Conservation (phyloP, 1,140 invertebrate genomes). For the Oncopodura yosiiana region DNA sequence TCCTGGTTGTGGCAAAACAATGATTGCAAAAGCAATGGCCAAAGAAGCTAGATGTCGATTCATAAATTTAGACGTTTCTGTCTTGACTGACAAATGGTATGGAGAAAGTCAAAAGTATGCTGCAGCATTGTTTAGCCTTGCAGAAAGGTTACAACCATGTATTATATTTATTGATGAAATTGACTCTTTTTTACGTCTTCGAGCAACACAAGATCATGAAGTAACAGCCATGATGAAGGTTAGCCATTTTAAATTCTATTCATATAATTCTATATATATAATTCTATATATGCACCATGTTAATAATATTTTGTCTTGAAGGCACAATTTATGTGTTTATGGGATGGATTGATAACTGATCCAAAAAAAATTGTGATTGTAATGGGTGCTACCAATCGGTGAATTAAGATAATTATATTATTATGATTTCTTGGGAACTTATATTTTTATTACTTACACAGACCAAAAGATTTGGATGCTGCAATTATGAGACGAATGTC, state of each 20-base stretch:
- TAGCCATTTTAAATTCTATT: no score
- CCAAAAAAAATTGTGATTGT: constrained; percentile 71
- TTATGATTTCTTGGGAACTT: no score
- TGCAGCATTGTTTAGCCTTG: constrained; percentile 90
- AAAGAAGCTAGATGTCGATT: constrained; percentile 57
- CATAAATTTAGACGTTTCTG: constrained; percentile 88
- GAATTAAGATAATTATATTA: no score
- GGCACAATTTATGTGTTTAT: constrained; percentile 78
- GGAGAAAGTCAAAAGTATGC: constrained; percentile 96
- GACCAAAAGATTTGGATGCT: constrained; percentile 67
- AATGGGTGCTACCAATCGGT: constrained; percentile 88
- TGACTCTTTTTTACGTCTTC: constrained; percentile 84
- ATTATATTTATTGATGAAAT: constrained; percentile 98
- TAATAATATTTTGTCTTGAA: no score
- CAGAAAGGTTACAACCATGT: constrained; percentile 83
- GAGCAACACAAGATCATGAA: constrained; percentile 88
- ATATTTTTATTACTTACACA: not conserved
- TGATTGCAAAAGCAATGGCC: constrained; percentile 12
- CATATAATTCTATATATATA: constrained; percentile 55
- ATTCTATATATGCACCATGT: no score
- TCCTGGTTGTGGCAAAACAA: not conserved
- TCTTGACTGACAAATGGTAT: constrained; percentile 96
- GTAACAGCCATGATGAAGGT: constrained; percentile 99
- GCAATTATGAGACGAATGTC: constrained; percentile 95
- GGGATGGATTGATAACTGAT: constrained; percentile 78